Base-by-base conservation (phyloP, 2,797 vertebrate genomes). In the Esox lucius region DNA sequence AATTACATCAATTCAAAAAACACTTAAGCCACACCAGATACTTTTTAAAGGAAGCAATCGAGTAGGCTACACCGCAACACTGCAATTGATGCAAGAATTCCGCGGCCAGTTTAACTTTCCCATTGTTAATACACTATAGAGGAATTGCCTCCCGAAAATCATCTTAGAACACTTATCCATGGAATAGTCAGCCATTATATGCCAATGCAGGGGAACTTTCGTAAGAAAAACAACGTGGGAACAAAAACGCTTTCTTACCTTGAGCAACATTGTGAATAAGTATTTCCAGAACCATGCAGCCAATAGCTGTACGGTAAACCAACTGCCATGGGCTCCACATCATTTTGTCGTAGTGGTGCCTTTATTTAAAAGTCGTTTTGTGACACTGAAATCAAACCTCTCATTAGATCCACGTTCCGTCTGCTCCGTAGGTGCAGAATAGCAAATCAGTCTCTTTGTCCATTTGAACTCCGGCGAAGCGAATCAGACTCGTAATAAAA, bases 321-420 rank as follows among this genome's bases (percentile, higher is more conserved):
- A 81, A 78, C 59, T 74, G 79, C 84, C 83, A 73, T 33, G 77
- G 75, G 59, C 35, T 87, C 87, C 90, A 81, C 94, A 94, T 94
- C 79, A 65, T 80, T 87, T 69, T 79, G 13, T 31, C 64, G 61
- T 75, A 12, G 56, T 35, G 70, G 64, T 72, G 66, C 48, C 4
- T 15, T 56, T 67, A 12, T 61, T 26, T 1, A 12, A 74, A 33
- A n/a, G 39, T 8, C 19, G 16, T 82, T 33, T 72, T 46, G 9
- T 12, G 61, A 51, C 46, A 19, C 61, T 51, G 24, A 59, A 33
- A 17, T 12, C 51, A 1, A 39, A 46, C 42, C 22, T 65, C 66
- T 76, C 9, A 46, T 67, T 9, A 76, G 78, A 28, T 46, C 70
- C 16, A 71, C 68, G 56, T 48, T 33, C 51, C 35, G 69, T 72